These are phyloP conservation scores for Caenorhabditis tropicalis DNA, from an alignment of 1,140 invertebrate species.

Conservation along the genomic window DNA sequence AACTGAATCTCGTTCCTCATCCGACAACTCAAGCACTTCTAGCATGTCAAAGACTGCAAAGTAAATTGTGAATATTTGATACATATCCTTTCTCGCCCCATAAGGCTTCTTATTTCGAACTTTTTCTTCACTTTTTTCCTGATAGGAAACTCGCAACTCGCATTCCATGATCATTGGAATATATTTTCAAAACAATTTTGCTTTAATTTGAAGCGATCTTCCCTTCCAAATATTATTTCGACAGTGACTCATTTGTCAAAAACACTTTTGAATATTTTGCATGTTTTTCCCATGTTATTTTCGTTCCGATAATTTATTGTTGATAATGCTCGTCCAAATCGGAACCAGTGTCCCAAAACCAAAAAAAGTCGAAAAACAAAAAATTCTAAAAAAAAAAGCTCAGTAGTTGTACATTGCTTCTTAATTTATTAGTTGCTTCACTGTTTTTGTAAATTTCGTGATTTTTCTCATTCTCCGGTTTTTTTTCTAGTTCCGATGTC, in stretches of 20 bases:
- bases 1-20: background rate
- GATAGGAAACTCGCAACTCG: too few species aligned
- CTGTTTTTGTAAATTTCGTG: background rate
- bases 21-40: background rate
- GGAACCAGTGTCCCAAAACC: too few species aligned
- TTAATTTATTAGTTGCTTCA: background rate
- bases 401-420: background rate
- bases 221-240: background rate
- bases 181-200: background rate
- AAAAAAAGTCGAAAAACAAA: background rate
- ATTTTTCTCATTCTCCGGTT: background rate
- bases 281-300: background rate
- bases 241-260: background rate
- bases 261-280: background rate
- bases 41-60: constrained; percentile 25
- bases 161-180: background rate
- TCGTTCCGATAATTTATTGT: background rate
- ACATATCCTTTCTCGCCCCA: background rate
- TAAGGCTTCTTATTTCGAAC: background rate
- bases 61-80: background rate
- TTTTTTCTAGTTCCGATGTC: background rate
- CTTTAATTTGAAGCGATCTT: constrained; percentile 38
- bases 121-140: background rate
- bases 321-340: background rate
- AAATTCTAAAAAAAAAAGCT: background rate